These are phyloP conservation scores for Phrynocephalus vlangalii DNA, from an alignment of 2,797 vertebrate genomes.

Conservation along the genomic window DNA sequence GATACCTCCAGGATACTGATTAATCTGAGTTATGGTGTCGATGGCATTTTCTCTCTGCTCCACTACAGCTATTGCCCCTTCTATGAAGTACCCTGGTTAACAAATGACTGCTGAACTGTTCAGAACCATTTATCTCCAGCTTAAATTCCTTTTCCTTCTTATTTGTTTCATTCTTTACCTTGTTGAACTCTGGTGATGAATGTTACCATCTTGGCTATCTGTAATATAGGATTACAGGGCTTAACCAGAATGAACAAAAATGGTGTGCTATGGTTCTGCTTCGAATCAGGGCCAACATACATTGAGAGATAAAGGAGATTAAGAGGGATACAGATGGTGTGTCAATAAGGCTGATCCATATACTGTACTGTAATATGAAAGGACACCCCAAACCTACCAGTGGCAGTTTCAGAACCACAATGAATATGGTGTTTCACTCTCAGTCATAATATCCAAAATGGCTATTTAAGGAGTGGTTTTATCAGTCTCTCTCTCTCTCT, in stretches of 20 bases:
- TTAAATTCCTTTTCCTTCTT: background rate
- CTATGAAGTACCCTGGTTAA: background rate
- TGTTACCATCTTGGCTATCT: background rate
- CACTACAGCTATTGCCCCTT: background rate
- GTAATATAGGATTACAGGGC: background rate
- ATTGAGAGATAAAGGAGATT: background rate
- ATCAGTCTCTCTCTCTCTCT: too few relatives aligned
- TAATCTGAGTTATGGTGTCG: slow-evolving; percentile 7
- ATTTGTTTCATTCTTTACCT: background rate
- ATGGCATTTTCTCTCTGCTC: background rate
- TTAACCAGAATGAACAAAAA: background rate
- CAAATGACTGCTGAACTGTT: background rate
- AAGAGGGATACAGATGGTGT: background rate
- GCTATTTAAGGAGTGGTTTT: too few relatives aligned
- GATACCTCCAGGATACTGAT: slow-evolving; percentile 20
- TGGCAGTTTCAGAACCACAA: background rate
- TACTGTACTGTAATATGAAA: background rate
- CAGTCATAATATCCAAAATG: background rate
- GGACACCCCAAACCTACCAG: background rate
- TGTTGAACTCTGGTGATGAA: background rate
- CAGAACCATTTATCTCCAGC: too few relatives aligned
- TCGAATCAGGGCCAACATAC: background rate
- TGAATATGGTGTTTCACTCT: too few relatives aligned
- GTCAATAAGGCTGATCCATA: background rate
- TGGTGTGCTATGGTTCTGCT: background rate